Evolutionary conservation across 2,888 invertebrate species (phyloP).

Genomic region (Oscheius sp.): DNA sequence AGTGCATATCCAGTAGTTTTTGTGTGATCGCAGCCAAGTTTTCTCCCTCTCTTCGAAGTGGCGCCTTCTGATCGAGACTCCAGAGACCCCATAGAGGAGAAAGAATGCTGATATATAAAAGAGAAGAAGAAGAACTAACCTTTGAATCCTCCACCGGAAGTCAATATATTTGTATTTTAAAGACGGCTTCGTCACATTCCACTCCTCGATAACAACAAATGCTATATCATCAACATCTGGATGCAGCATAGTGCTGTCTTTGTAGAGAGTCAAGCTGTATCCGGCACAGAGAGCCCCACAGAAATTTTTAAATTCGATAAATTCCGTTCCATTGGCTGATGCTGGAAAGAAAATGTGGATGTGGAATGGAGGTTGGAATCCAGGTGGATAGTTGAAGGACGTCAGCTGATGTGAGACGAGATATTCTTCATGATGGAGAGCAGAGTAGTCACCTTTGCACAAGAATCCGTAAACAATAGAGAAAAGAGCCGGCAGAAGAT

Average conservation of each 20-base stretch:
- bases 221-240: not conserved
- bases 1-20: constrained; percentile 1
- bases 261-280: not conserved
- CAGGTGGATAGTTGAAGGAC: too few relatives aligned
- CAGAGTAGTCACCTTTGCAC: not conserved
- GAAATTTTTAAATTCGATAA: not conserved
- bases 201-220: constrained; percentile 2
- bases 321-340: not conserved
- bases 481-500: not conserved
- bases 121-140: not conserved
- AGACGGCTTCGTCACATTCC: not conserved
- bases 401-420: not conserved
- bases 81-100: constrained; percentile 7
- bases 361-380: constrained; percentile 7
- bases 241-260: too few relatives aligned
- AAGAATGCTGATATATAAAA: not conserved
- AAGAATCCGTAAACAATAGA: not conserved
- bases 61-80: constrained; percentile 1
- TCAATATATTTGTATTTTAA: constrained; percentile 1
- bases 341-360: not conserved
- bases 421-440: not conserved
- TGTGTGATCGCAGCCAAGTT: not conserved
- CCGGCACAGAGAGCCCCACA: constrained; percentile 1
- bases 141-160: constrained; percentile 4
- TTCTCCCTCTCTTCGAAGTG: not conserved